Evolutionary conservation across 2,888 invertebrate species (phyloP), one percentile per base, ranked within the genome.

Genomic region (Monochamus alternatus): DNA sequence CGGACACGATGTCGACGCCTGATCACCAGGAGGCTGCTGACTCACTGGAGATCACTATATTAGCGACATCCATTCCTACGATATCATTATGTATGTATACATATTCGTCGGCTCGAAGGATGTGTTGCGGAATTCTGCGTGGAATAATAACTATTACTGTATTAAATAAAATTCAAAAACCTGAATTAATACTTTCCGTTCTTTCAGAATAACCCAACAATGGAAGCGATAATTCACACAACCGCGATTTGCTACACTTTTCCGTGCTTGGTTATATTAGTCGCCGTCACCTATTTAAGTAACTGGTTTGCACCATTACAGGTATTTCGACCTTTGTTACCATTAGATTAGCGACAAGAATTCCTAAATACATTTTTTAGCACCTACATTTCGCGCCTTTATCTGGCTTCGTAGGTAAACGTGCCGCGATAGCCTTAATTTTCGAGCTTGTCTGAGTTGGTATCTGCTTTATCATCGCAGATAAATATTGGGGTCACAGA

Each of bases 1-100:
- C 55, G 55, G 55, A n/a, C 55, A 55, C 55, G 55, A 55, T 8
- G 55, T 55, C 14, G 22, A 0, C 14, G 55, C 55, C 55, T 55
- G 55, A 55, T 55, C 55, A 55, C 55, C 55, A 55, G 22, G 55
- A 55, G 55, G 55, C 55, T 22, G 55, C 14, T 55, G 55, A 55
- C 55, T 55, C 55, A 55, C 3, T 55, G 55, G 55, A 55, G 55
- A 55, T 55, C 14, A 55, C 55, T 55, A 3, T n/a, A n/a, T 51
- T n/a, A 10, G n/a, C 51, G 7, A 38, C 38, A 38, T 38, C 38
- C 38, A 38, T 38, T 38, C 38, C 38, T 38, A 38, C 38, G 38
- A 38, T 38, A 38, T 38, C 38, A 38, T 38, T 5, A 38, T 38
- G 38, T 38, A 38, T 4, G 38, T 38, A 38, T 22, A 22, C 22